A percentile compares a stretch with the other conserved stretches of the same genome.
These are phyloP conservation scores for Cetoscarus ocellatus DNA, from an alignment of 2,797 vertebrate species.

Conservation along the genomic window DNA sequence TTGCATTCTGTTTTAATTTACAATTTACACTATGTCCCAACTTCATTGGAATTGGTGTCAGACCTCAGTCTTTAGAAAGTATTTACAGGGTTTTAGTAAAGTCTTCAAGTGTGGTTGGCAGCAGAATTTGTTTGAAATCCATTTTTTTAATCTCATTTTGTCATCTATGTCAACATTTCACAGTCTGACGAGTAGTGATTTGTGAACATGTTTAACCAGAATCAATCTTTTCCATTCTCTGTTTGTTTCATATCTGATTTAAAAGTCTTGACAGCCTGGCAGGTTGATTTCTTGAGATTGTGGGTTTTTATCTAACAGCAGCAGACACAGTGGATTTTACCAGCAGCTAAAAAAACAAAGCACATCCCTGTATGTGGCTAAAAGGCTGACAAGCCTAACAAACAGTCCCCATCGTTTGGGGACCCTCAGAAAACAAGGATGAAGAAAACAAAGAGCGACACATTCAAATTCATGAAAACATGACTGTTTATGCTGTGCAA, in stretches of 20 bases:
- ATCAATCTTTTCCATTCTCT: neutral
- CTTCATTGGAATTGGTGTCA: no score
- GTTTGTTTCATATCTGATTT: neutral
- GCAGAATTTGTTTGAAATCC: neutral
- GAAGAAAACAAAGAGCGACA: neutral
- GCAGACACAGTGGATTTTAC: neutral
- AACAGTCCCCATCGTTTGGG: neutral
- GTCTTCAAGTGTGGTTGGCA: no score
- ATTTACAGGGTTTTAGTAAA: no score
- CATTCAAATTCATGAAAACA: slow-evolving; percentile 18
- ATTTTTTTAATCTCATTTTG: neutral
- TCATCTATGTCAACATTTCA: neutral
- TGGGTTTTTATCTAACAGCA: slow-evolving; percentile 17
- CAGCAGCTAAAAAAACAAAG: slow-evolving; percentile 1
- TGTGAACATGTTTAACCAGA: neutral
- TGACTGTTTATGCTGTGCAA: neutral
- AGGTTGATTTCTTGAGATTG: slow-evolving; percentile 8
- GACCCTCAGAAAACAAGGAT: neutral
- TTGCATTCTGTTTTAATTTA: no score
- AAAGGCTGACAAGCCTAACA: slow-evolving; percentile 5
- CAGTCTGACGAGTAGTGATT: neutral
- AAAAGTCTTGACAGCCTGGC: neutral
- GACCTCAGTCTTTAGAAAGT: no score
- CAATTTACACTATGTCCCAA: no score
- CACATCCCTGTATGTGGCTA: neutral